Conservation (phyloP, 1,140 invertebrate species). For the Lepidurus couesii region DNA sequence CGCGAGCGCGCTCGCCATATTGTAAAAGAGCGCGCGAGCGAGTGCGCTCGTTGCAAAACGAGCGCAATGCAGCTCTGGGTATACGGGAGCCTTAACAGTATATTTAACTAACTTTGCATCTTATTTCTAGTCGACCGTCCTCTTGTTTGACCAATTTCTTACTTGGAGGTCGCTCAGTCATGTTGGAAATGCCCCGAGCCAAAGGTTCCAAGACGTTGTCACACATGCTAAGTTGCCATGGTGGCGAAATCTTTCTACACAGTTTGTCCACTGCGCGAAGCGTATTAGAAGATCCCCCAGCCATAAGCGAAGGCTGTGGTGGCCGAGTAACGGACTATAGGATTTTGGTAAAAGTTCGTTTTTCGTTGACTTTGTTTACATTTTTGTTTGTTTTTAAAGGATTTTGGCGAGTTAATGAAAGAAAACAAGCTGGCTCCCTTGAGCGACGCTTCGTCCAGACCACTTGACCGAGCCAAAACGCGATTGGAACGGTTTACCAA, state of each 20-base stretch:
- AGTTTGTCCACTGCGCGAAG: slow-evolving; percentile 77
- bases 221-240: slow-evolving; percentile 87
- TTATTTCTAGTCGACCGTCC: slow-evolving; percentile 64
- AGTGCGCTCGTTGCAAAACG: too few species aligned
- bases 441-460: slow-evolving; percentile 31
- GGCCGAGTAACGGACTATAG: slow-evolving; percentile 90
- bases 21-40: too few species aligned
- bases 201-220: slow-evolving; percentile 70
- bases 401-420: slow-evolving; percentile 83
- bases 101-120: slow-evolving; percentile 34
- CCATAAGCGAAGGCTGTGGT: slow-evolving; percentile 86
- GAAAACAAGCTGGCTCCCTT: slow-evolving; percentile 69
- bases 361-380: neutral
- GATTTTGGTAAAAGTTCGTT: slow-evolving; percentile 49
- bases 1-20: too few species aligned
- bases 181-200: slow-evolving; percentile 80
- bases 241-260: slow-evolving; percentile 94
- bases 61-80: too few species aligned
- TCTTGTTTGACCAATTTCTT: slow-evolving; percentile 95
- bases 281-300: slow-evolving; percentile 89
- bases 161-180: slow-evolving; percentile 84
- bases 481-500: slow-evolving; percentile 70
- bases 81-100: too few species aligned
- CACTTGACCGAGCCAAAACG: slow-evolving; percentile 57
- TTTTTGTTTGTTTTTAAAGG: slow-evolving; percentile 51